Base-by-base conservation (phyloP, 2,888 invertebrate genomes). In the Elegia similella region DNA sequence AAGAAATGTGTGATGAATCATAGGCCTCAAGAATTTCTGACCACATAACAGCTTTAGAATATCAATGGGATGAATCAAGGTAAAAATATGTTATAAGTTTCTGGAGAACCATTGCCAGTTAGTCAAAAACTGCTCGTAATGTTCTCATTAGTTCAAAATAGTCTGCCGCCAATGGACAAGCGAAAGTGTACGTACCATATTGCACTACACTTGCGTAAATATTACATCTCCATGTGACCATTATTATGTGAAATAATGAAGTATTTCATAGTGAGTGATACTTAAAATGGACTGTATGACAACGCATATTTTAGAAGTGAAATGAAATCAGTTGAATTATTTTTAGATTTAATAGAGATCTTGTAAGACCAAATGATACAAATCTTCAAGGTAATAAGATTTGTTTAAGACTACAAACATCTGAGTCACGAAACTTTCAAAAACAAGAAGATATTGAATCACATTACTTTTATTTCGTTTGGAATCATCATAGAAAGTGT, bases 41-140 rank as follows among this genome's bases (percentile, higher is more conserved):
- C 78, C 76, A 75, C 72, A 75, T 63, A 66, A 64, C 65, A 68
- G 61, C 70, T 69, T 70, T 69, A 59, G 71, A 75, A 78, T 80
- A 72, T 75, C 72, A 71, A 75, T 66, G 67, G 69, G 67, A 64
- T 85, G 87, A 84, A 71, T 87, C 83, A 84, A 70, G 68, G 63
- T 57, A 52, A 61, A 65, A 62, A 62, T 65, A 70, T 70, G 65
- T 64, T 60, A 60, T 60, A 62, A 57, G 54, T 47, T 15, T 64
- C 23, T 23, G 29, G 30, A 2, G 3, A 29, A 52, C 38, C 7
- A 38, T n/a, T 38, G 12, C 38, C 38, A 12, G n/a, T 12, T n/a
- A 12, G 10, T 38, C n/a, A 38, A 38, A 38, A 29, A 47, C 7
- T 32, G 12, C 38, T 42, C 17, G 38, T 47, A 47, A 47, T 47